Base-by-base conservation (phyloP, 2,113 vertebrate species). In the Potamarius usumacintae region DNA sequence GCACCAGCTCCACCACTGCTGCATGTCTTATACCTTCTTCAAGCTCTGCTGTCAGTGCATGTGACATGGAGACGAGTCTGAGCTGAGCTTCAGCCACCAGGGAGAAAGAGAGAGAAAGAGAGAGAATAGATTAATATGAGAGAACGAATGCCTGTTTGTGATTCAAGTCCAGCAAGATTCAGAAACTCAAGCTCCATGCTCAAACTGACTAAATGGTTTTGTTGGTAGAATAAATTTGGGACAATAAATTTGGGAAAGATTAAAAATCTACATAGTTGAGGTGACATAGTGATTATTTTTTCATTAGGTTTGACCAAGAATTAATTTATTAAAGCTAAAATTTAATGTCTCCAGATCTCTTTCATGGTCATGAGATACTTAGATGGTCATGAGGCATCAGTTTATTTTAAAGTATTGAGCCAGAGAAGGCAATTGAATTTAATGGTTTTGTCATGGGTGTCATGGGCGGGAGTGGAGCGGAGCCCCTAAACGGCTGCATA, bases 71-170 rank as follows among this genome's bases (percentile, higher is more conserved):
- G 71, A 48, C 34, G 42, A 48, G 34, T 48, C 34, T 74, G 71
- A 20, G 71, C 71, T 74, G 71, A 48, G 71, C 71, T 74, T 48
- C 71, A 74, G 71, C 18, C 34, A 74, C 71, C 74, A 77, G 48
- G 11, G 78, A 80, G 78, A 58, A 4, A 10, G 53, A 52, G 42
- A 50, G 20, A 12, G 9, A 76, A 20, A 72, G 27, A 42, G 71
- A 50, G 42, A 74, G 18, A 48, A 48, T 11, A 34, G 69, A 48
- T 74, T 22, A 22, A 48, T 48, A 48, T 74, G 20, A 76, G 18
- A 76, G 72, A 50, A 50, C 18, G 20, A 42, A 42, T 42, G 17
- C 20, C 42, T 25, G 72, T 48, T 76, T 76, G 72, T 42, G 30
- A 71, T 34, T 74, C 71, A 72, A 5, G 42, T 72, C 27, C 30